These are phyloP conservation scores for Megastigmus dorsalis DNA, from an alignment of 2,888 invertebrate genomes.

Conservation along the genomic window DNA sequence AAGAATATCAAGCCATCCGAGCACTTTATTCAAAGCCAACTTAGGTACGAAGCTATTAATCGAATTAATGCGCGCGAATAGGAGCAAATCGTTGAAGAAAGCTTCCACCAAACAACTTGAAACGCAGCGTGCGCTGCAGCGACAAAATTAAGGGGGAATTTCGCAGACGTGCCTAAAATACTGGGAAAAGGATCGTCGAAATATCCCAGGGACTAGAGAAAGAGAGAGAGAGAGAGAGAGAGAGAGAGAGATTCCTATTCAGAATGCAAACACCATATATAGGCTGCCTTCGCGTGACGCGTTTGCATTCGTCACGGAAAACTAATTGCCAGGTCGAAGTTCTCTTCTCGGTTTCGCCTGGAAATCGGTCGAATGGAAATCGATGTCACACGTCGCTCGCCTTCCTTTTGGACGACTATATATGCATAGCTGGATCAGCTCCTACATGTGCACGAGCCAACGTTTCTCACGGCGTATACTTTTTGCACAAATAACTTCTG, in stretches of 20 bases:
- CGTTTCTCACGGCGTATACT: too few relatives aligned
- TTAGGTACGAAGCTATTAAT: too few relatives aligned
- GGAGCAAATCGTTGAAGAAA: too few relatives aligned
- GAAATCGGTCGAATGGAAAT: conserved; percentile 61
- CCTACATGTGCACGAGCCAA: too few relatives aligned
- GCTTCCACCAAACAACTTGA: neutral
- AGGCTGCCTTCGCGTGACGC: conserved; percentile 44
- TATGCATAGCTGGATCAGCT: too few relatives aligned
- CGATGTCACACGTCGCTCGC: conserved; percentile 57
- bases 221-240: too few relatives aligned
- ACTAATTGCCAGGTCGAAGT: conserved; percentile 61
- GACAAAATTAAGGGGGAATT: conserved; percentile 8
- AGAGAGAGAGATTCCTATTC: too few relatives aligned
- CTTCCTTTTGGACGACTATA: conserved; percentile 11
- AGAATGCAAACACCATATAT: conserved; percentile 5
- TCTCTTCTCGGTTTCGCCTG: conserved; percentile 49
- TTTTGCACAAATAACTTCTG: too few relatives aligned
- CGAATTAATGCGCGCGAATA: too few relatives aligned
- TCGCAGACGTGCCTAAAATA: conserved; percentile 2
- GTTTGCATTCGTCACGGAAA: conserved; percentile 53
- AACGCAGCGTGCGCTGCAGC: neutral
- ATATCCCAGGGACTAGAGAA: too few relatives aligned
- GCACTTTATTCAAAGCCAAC: too few relatives aligned
- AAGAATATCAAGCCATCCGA: too few relatives aligned
- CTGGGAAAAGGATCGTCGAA: conserved; percentile 1